Conservation (phyloP, 2,113 vertebrate genomes). For the Apodemus sylvaticus region DNA sequence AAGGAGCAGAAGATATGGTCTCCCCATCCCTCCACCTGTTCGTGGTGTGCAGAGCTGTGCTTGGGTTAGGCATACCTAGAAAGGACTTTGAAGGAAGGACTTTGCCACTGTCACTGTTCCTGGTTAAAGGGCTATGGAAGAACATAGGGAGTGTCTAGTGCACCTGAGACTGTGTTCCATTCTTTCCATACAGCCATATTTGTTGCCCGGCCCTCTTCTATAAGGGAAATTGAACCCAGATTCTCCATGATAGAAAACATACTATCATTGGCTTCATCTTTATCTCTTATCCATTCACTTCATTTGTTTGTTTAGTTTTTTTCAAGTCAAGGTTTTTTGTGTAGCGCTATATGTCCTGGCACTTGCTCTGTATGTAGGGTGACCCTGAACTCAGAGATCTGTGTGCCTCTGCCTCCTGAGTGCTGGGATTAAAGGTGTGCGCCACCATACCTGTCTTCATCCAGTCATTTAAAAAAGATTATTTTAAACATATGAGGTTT, state of each 20-base stretch:
- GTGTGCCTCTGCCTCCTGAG: background rate
- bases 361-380: background rate
- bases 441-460: background rate
- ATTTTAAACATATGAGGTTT: background rate
- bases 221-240: background rate
- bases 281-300: background rate
- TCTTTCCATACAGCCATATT: background rate
- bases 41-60: background rate
- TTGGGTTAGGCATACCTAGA: background rate
- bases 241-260: background rate
- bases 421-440: background rate
- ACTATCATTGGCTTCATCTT: background rate
- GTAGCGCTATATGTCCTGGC: background rate
- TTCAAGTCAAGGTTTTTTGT: background rate
- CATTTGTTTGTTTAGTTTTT: background rate
- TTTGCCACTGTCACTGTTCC: background rate
- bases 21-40: background rate
- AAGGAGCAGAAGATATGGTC: background rate
- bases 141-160: background rate
- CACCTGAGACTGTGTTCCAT: background rate
- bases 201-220: background rate
- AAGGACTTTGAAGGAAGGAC: background rate
- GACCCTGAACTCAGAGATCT: background rate
- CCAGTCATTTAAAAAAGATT: background rate
- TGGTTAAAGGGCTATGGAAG: background rate